Conservation (phyloP, 2,797 vertebrate genomes). For the Falco concolor region DNA sequence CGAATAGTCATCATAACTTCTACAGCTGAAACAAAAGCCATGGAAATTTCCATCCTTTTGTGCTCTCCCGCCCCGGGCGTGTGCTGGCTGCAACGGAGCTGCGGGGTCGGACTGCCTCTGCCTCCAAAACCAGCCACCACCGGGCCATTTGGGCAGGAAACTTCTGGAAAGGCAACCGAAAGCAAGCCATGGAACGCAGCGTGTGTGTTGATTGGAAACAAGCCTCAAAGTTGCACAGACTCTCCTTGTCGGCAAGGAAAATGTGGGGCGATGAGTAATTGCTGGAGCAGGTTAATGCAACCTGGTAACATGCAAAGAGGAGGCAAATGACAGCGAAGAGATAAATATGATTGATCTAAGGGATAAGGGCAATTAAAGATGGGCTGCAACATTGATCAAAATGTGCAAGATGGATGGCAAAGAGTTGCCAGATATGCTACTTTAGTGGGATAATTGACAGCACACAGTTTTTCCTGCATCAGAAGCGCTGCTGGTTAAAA, state of each 20-base stretch:
- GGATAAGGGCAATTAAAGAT: conserved; percentile 34
- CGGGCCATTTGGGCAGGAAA: neutral
- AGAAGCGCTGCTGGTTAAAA: neutral
- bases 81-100: neutral
- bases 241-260: neutral
- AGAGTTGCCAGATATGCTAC: neutral
- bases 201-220: neutral
- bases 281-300: neutral
- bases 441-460: neutral
- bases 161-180: neutral
- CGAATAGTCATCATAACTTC: conserved; percentile 39
- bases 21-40: conserved; percentile 39
- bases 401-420: neutral
- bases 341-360: conserved; percentile 4
- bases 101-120: neutral
- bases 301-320: neutral
- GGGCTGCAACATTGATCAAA: conserved; percentile 1
- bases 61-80: neutral
- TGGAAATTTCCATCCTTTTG: conserved; percentile 63
- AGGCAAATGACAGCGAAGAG: neutral
- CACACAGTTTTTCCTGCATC: neutral
- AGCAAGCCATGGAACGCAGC: neutral
- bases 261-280: neutral
- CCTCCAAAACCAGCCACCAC: neutral
- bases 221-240: neutral